Conservation (phyloP, 2,888 invertebrate genomes). For the Embidobia sp. region DNA sequence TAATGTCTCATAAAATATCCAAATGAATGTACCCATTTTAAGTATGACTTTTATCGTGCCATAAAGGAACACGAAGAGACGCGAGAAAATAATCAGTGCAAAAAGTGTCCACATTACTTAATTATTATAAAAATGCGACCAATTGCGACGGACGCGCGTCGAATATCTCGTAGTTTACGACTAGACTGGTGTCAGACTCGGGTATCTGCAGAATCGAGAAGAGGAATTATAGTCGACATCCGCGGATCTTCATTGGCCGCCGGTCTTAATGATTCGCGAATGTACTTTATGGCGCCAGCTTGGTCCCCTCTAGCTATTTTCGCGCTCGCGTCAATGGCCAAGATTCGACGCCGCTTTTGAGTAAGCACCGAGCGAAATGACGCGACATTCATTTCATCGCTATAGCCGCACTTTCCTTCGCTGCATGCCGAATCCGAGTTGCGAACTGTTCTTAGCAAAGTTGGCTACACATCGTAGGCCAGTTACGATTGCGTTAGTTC, state of each 20-base stretch:
- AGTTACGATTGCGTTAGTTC: conserved; percentile 1
- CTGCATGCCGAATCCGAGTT: conserved; percentile 14
- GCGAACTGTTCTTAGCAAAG: conserved; percentile 2
- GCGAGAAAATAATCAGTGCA: conserved; percentile 11
- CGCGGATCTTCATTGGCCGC: conserved; percentile 65
- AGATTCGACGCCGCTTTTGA: conserved; percentile 61
- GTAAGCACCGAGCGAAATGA: conserved; percentile 44
- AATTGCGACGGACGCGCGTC: conserved; percentile 18
- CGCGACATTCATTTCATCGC: conserved; percentile 39
- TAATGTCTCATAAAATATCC: conserved; percentile 8
- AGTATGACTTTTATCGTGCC: conserved; percentile 3
- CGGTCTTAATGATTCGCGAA: conserved; percentile 71
- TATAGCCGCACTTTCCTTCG: conserved; percentile 25
- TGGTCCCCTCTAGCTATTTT: conserved; percentile 71
- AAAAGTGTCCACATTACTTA: conserved; percentile 6
- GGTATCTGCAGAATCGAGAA: conserved; percentile 34
- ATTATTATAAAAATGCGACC: conserved; percentile 21
- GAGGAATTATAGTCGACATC: conserved; percentile 50
- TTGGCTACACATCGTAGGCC: background rate
- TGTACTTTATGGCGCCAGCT: conserved; percentile 72
- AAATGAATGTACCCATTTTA: background rate
- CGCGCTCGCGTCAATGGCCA: conserved; percentile 71
- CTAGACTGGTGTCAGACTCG: conserved; percentile 33
- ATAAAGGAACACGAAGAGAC: conserved; percentile 4
- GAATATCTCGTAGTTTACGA: conserved; percentile 49